phyloP scores from a whole-genome alignment of 64 coral and sea anemone species.

The Montipora sp. region DNA sequence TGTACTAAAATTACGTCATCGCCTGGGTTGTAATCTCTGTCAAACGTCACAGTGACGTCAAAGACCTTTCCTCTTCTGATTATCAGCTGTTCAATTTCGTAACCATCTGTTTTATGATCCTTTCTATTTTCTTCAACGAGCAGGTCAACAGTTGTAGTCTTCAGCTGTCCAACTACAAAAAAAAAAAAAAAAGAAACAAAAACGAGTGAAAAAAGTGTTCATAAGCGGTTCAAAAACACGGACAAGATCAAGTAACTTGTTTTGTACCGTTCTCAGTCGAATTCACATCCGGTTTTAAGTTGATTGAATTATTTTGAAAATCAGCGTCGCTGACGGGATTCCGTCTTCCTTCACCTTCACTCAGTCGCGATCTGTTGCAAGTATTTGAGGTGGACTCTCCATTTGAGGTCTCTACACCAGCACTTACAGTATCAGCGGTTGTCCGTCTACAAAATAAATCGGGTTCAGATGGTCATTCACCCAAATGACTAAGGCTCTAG shows the following conservation, averaged over 20 bases:
- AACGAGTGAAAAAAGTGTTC: no score
- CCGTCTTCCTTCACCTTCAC: not conserved
- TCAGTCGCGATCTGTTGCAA: not conserved
- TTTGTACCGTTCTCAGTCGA: not conserved
- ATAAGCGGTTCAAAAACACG: no score
- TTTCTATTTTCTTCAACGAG: constrained; percentile 16
- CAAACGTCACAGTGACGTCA: constrained; percentile 37
- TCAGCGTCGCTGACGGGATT: not conserved
- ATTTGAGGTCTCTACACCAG: not conserved
- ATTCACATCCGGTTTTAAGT: not conserved
- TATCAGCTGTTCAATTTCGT: constrained; percentile 43
- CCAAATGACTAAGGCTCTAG: no score
- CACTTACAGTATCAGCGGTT: not conserved
- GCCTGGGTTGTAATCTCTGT: constrained; percentile 27
- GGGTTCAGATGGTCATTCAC: no score
- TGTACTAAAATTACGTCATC: constrained; percentile 41
- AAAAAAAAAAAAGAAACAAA: not conserved
- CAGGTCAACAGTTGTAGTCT: constrained; percentile 2
- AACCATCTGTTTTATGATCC: constrained; percentile 15
- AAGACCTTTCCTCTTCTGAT: constrained; percentile 39
- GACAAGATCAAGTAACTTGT: not conserved
- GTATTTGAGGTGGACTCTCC: not conserved
- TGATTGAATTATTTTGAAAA: not conserved
- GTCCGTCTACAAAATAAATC: not conserved
- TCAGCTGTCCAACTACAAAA: not conserved